These are phyloP conservation scores for Ardeotis arabs DNA, from an alignment of 2,113 vertebrate species.

Conservation along the genomic window DNA sequence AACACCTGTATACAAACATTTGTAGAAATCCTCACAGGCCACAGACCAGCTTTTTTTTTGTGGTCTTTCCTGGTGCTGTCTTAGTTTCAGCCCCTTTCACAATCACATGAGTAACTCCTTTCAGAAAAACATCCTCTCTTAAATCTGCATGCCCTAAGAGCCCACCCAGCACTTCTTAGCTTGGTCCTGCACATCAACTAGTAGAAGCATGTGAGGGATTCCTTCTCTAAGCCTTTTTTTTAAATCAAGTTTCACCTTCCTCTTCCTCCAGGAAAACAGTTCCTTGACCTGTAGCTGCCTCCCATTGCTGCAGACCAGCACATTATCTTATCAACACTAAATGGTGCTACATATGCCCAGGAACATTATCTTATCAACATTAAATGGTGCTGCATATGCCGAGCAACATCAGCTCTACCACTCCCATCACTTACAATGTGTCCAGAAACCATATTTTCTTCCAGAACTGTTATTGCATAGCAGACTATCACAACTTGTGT, in stretches of 20 bases:
- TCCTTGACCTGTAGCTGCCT: background rate
- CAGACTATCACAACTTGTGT: background rate
- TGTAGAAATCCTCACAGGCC: no score
- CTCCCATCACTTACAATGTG: accelerated
- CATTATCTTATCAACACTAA: background rate
- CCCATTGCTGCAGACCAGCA: background rate
- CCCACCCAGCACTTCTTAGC: background rate
- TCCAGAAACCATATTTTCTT: accelerated
- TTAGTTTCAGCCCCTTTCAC: background rate
- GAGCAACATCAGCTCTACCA: background rate
- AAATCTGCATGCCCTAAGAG: background rate
- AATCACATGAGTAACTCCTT: background rate
- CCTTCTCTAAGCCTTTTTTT: background rate
- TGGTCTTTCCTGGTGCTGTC: background rate
- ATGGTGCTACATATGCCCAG: background rate
- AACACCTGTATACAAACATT: background rate
- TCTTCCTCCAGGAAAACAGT: background rate
- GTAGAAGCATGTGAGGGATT: accelerated
- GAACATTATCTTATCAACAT: background rate
- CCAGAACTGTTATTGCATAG: background rate
- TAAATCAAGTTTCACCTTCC: accelerated
- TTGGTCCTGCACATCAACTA: background rate
- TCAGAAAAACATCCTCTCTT: background rate
- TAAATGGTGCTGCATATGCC: accelerated
- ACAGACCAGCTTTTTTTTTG: no score